A percentile compares a stretch with the other conserved stretches of the same genome.
These are phyloP conservation scores for Dendrocincla fuliginosa DNA, from an alignment of 2,797 vertebrate genomes.

Conservation along the genomic window DNA sequence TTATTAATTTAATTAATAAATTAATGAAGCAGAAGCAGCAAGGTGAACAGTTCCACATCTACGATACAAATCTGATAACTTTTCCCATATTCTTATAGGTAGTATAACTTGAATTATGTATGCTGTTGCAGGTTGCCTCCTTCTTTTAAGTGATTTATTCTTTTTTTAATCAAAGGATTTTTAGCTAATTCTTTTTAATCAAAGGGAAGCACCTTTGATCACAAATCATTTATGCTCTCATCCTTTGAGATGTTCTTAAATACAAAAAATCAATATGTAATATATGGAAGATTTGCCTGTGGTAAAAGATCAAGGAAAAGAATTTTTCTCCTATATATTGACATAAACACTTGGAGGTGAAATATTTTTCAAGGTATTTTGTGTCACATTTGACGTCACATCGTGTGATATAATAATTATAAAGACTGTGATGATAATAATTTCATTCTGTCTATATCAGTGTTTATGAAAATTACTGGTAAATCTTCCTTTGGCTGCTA, in stretches of 20 bases:
- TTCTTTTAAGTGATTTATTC: background rate
- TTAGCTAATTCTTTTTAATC: background rate
- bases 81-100: background rate
- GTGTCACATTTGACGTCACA: constrained; percentile 52
- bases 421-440: background rate
- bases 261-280: constrained; percentile 43
- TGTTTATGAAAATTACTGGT: constrained; percentile 33
- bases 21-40: background rate
- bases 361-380: constrained; percentile 39
- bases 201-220: background rate
- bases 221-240: constrained; percentile 28
- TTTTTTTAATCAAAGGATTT: background rate
- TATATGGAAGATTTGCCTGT: constrained; percentile 31
- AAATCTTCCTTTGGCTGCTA: constrained; percentile 50
- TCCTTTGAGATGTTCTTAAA: constrained; percentile 18
- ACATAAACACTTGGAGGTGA: constrained; percentile 35
- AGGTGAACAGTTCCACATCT: background rate
- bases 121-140: background rate
- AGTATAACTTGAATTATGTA: background rate
- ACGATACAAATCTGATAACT: background rate
- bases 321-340: constrained; percentile 33
- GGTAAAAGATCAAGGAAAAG: constrained; percentile 31
- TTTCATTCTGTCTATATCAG: constrained; percentile 51
- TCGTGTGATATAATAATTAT: constrained; percentile 59
- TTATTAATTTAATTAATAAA: too few species aligned